Conservation (phyloP, 2,888 invertebrate genomes). For the Phaedon cochleariae region DNA sequence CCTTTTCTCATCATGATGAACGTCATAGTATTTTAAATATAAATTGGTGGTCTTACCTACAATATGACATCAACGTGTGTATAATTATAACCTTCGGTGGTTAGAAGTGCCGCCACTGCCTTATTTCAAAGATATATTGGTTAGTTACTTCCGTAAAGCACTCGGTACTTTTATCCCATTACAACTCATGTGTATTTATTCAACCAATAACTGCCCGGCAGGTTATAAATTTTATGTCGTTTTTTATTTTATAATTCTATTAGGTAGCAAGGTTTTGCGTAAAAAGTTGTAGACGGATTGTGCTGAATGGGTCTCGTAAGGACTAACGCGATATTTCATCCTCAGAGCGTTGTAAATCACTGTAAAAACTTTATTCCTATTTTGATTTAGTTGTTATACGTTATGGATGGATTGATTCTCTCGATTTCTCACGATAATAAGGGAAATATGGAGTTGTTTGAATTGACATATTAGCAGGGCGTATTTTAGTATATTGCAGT, state of each 20-base stretch:
- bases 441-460: conserved; percentile 2
- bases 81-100: too few species aligned
- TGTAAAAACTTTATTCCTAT: conserved; percentile 14
- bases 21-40: too few species aligned
- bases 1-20: too few species aligned
- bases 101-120: not conserved
- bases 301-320: conserved; percentile 25
- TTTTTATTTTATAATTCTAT: conserved; percentile 26
- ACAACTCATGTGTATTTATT: conserved; percentile 2
- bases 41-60: too few species aligned
- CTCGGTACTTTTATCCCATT: conserved; percentile 20
- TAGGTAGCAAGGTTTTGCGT: not conserved
- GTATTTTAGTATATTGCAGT: too few species aligned
- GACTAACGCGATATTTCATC: conserved; percentile 18
- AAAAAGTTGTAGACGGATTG: conserved; percentile 20
- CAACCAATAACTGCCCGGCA: conserved; percentile 25
- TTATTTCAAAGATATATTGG: conserved; percentile 24
- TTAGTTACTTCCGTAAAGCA: conserved; percentile 19
- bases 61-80: too few species aligned
- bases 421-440: conserved; percentile 16
- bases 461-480: too few species aligned
- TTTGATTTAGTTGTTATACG: conserved; percentile 19
- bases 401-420: conserved; percentile 13
- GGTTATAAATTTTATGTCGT: conserved; percentile 25
- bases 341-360: conserved; percentile 16